Percentiles rank a stretch among this genome's conserved stretches.
These are phyloP conservation scores for Exocentrus adspersus DNA, from an alignment of 2,888 invertebrate species.

Conservation along the genomic window DNA sequence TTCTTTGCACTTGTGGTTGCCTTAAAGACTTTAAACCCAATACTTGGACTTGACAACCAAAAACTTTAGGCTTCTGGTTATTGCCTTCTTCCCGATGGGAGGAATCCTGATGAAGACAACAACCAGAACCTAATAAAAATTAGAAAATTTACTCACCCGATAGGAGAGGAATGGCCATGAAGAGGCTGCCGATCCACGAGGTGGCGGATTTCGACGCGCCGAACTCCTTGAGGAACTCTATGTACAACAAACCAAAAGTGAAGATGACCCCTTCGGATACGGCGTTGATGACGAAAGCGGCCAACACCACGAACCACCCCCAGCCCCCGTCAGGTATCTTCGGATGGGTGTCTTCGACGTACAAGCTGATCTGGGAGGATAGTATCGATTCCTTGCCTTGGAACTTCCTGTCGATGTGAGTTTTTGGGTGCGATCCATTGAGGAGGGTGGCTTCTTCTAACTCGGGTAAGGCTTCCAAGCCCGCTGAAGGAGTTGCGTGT, in stretches of 20 bases:
- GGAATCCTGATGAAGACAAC: too few relatives aligned
- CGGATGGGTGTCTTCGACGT: constrained; percentile 57
- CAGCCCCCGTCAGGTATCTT: constrained; percentile 83
- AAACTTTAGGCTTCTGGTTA: too few relatives aligned
- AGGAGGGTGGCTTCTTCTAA: constrained; percentile 60
- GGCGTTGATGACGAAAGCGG: constrained; percentile 85
- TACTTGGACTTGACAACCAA: too few relatives aligned
- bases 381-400: constrained; percentile 40
- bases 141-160: constrained; percentile 33
- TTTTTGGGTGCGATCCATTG: background rate
- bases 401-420: constrained; percentile 24
- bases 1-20: too few relatives aligned
- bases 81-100: too few relatives aligned
- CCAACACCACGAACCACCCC: constrained; percentile 89
- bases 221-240: constrained; percentile 73
- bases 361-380: constrained; percentile 39
- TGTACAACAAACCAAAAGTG: constrained; percentile 89
- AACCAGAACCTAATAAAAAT: too few relatives aligned
- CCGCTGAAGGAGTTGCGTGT: background rate
- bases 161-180: constrained; percentile 72
- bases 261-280: constrained; percentile 94
- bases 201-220: constrained; percentile 72
- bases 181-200: constrained; percentile 64
- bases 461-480: constrained; percentile 6
- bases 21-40: too few relatives aligned